These are phyloP conservation scores for Epinotia bilunana DNA, from an alignment of 2,888 invertebrate genomes.

Conservation along the genomic window DNA sequence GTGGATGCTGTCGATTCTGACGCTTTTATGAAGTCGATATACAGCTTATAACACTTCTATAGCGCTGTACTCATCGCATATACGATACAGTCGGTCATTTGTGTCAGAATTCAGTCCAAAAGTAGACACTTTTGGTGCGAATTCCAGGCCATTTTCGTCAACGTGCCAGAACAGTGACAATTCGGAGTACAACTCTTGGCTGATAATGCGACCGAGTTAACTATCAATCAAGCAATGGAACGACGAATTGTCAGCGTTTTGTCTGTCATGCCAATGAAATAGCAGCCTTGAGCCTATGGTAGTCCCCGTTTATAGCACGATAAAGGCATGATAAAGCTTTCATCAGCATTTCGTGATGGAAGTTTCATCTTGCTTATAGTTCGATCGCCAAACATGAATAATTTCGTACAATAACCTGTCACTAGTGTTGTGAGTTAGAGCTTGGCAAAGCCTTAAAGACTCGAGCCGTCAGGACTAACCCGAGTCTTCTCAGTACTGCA, in stretches of 20 bases:
- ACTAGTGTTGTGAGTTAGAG: no score
- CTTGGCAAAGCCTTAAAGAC: no score
- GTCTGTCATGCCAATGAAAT: no score
- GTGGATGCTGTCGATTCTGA: constrained; percentile 13
- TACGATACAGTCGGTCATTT: background rate
- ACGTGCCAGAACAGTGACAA: background rate
- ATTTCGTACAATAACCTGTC: background rate
- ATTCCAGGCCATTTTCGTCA: background rate
- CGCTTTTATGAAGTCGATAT: constrained; percentile 27
- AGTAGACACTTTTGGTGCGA: background rate
- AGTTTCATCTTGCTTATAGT: background rate
- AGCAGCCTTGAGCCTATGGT: no score
- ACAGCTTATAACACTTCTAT: constrained; percentile 8
- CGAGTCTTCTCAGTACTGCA: no score
- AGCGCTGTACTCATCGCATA: constrained; percentile 5
- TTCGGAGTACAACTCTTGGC: background rate
- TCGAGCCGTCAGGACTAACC: no score
- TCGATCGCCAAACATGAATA: background rate
- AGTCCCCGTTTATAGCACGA: no score
- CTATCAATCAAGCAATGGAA: no score
- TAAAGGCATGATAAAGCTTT: no score
- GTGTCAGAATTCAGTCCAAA: background rate
- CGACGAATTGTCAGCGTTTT: no score
- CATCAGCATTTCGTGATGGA: no score
- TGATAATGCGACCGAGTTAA: no score